Evolutionary conservation across 2,797 vertebrate genomes (phyloP).

Genomic region (Brachyrhaphis roseni): DNA sequence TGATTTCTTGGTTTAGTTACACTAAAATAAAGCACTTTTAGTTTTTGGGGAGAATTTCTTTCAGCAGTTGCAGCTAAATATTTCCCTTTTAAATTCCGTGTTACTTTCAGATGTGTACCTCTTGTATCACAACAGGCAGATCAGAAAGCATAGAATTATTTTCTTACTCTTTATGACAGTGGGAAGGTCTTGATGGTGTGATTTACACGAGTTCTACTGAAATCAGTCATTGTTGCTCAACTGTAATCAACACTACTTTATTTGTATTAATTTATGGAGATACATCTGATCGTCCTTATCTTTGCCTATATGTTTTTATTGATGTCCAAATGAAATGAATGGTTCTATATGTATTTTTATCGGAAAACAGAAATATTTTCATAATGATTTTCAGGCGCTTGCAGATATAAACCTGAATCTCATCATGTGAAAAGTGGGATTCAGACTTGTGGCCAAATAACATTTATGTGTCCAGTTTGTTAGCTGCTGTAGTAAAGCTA

Average conservation of each 20-base stretch:
- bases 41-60: conserved; percentile 5
- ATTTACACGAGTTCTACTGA: conserved; percentile 20
- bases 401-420: conserved; percentile 39
- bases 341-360: conserved; percentile 61
- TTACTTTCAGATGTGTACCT: conserved; percentile 16
- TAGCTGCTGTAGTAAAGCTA: conserved; percentile 18
- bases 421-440: conserved; percentile 39
- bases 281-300: conserved; percentile 29
- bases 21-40: conserved; percentile 20
- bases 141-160: conserved; percentile 23
- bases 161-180: conserved; percentile 44
- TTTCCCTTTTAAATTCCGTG: background rate
- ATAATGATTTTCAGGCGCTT: conserved; percentile 48
- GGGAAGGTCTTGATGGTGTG: conserved; percentile 27
- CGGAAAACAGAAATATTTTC: conserved; percentile 51
- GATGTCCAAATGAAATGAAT: conserved; percentile 43
- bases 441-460: conserved; percentile 68
- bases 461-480: conserved; percentile 31
- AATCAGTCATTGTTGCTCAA: conserved; percentile 19
- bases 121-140: conserved; percentile 8
- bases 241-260: conserved; percentile 11
- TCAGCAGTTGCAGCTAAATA: conserved; percentile 10
- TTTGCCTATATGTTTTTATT: conserved; percentile 58
- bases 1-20: conserved; percentile 13
- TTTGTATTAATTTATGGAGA: conserved; percentile 13